Percentiles rank a stretch among this genome's conserved stretches.
phyloP scores from a whole-genome alignment of 2,888 invertebrate species.

The Drosophila nr. perissopoda region DNA sequence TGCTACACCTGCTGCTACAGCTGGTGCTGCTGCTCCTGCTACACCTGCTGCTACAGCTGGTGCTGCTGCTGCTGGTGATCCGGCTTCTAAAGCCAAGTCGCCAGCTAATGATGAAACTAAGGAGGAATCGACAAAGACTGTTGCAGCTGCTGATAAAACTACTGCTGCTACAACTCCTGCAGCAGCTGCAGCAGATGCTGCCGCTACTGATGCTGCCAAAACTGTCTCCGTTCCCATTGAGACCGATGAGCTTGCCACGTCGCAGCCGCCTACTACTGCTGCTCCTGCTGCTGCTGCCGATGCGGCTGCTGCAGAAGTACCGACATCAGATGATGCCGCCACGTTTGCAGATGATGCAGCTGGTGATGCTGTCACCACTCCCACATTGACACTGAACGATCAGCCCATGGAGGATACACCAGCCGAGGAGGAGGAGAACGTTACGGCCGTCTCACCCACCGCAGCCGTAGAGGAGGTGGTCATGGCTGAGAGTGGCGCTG shows the following conservation, averaged over 20 bases:
- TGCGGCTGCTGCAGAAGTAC: not conserved
- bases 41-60: conserved; percentile 6
- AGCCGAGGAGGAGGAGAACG: conserved; percentile 72
- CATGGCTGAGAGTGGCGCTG: conserved; percentile 74
- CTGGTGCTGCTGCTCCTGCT: conserved; percentile 5
- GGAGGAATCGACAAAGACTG: conserved; percentile 25
- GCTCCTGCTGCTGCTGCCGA: not conserved
- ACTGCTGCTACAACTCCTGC: not conserved
- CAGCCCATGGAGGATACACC: conserved; percentile 80
- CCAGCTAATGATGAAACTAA: conserved; percentile 18
- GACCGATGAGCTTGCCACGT: conserved; percentile 37
- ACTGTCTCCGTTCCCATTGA: conserved; percentile 36
- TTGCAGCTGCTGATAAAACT: not conserved
- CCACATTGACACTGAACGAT: conserved; percentile 75
- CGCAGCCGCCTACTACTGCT: conserved; percentile 23
- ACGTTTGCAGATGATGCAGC: not conserved
- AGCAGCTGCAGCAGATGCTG: conserved; percentile 10
- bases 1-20: not conserved
- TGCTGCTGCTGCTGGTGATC: conserved; percentile 6
- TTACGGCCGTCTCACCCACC: conserved; percentile 38
- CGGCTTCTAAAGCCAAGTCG: conserved; percentile 13
- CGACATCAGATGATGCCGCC: not conserved
- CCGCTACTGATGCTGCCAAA: not conserved
- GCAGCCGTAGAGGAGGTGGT: conserved; percentile 81
- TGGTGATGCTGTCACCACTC: conserved; percentile 34